These are phyloP conservation scores for Ptyas mucosa DNA, from an alignment of 2,113 vertebrate genomes.

Conservation along the genomic window DNA sequence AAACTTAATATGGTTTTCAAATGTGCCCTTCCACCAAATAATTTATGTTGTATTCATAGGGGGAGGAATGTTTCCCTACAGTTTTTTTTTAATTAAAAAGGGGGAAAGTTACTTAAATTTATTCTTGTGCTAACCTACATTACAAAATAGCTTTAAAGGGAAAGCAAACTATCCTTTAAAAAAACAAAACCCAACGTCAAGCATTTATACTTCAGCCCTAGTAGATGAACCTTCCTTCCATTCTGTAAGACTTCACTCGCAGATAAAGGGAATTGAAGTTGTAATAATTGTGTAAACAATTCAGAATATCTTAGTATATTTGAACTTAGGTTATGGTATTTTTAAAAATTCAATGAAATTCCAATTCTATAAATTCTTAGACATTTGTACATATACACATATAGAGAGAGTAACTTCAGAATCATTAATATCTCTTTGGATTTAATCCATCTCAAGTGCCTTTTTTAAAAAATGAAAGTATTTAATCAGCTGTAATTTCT, in stretches of 20 bases:
- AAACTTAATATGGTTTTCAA: not conserved
- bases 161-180: not conserved
- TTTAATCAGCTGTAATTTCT: not conserved
- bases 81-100: not conserved
- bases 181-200: not conserved
- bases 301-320: not conserved
- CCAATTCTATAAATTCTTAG: not conserved
- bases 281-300: not conserved
- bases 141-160: not conserved
- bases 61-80: constrained; percentile 4
- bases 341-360: not conserved
- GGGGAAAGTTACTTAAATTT: not conserved
- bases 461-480: not conserved
- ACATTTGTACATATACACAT: not conserved
- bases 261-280: not conserved
- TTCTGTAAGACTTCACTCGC: not conserved
- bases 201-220: not conserved
- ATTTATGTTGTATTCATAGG: not conserved
- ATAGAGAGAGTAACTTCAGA: not conserved
- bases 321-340: constrained; percentile 7
- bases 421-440: not conserved
- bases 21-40: not conserved
- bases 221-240: not conserved
- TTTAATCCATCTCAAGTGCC: not conserved
- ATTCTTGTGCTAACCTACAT: not conserved